These are phyloP conservation scores for Siphamia tubifer DNA, from an alignment of 2,113 vertebrate genomes.

Conservation along the genomic window DNA sequence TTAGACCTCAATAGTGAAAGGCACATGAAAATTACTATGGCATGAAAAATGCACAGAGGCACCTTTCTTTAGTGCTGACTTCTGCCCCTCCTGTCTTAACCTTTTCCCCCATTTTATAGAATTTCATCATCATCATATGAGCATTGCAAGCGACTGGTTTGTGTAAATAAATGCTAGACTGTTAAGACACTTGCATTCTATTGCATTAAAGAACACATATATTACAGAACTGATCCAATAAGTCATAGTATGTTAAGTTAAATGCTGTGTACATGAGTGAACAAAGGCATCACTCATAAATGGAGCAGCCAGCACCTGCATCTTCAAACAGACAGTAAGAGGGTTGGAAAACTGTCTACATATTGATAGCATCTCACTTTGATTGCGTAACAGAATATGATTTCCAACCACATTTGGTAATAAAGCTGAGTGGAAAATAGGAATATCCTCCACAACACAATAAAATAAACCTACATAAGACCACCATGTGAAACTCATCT, in stretches of 20 bases:
- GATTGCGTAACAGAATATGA: slow-evolving; percentile 67
- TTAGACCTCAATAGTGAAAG: background rate
- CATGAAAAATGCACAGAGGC: slow-evolving; percentile 2
- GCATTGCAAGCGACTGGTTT: background rate
- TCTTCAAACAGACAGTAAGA: background rate
- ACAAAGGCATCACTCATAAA: background rate
- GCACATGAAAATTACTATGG: slow-evolving; percentile 3
- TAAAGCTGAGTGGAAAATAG: slow-evolving; percentile 20
- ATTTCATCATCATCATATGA: background rate
- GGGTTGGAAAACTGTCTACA: slow-evolving; percentile 50
- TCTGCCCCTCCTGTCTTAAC: slow-evolving; percentile 35
- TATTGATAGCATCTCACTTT: slow-evolving; percentile 38
- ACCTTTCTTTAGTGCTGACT: slow-evolving; percentile 4
- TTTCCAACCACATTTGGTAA: slow-evolving; percentile 65
- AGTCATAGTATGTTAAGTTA: background rate
- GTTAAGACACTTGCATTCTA: no score
- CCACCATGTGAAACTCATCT: background rate
- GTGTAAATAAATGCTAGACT: slow-evolving; percentile 16
- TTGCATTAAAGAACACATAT: no score
- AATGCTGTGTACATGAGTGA: background rate
- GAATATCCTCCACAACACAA: slow-evolving; percentile 36
- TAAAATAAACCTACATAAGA: background rate
- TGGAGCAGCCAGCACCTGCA: slow-evolving; percentile 62
- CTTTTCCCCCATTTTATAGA: background rate
- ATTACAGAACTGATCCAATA: no score